Evolutionary conservation across 2,797 vertebrate genomes (phyloP).

Genomic region (Erpetoichthys calabaricus): DNA sequence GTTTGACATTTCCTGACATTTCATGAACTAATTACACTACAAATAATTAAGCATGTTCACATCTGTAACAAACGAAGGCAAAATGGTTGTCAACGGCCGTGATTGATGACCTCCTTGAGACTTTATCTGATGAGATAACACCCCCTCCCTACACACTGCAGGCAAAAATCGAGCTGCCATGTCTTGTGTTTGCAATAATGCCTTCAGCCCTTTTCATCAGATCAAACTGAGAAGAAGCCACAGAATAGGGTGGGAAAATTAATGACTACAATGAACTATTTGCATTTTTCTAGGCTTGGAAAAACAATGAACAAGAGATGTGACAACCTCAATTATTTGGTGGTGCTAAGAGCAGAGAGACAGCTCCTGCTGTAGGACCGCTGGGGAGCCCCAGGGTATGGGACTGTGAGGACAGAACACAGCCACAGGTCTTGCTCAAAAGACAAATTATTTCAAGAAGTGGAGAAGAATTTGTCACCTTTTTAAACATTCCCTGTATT

Average conservation of each 20-base stretch:
- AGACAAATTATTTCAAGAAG: slow-evolving; percentile 79
- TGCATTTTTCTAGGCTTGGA: slow-evolving; percentile 72
- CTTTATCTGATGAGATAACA: slow-evolving; percentile 70
- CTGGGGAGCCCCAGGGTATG: slow-evolving; percentile 69
- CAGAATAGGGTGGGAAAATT: slow-evolving; percentile 89
- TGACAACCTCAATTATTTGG: slow-evolving; percentile 99
- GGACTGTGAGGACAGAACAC: slow-evolving; percentile 72
- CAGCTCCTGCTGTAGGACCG: slow-evolving; percentile 76
- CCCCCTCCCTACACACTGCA: slow-evolving; percentile 42
- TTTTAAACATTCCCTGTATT: slow-evolving; percentile 46
- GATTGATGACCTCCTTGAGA: slow-evolving; percentile 72
- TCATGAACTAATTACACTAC: slow-evolving; percentile 76
- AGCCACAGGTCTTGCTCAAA: slow-evolving; percentile 73
- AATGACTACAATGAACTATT: slow-evolving; percentile 94
- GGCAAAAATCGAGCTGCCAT: slow-evolving; percentile 69
- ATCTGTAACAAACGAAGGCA: slow-evolving; percentile 67
- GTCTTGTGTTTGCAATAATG: slow-evolving; percentile 66
- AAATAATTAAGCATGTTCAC: slow-evolving; percentile 83
- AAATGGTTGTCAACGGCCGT: slow-evolving; percentile 61
- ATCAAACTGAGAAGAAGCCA: slow-evolving; percentile 73
- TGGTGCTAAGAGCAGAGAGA: slow-evolving; percentile 76
- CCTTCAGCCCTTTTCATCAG: slow-evolving; percentile 66
- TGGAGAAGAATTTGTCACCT: slow-evolving; percentile 65
- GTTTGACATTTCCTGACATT: slow-evolving; percentile 71
- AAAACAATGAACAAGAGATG: slow-evolving; percentile 90